phyloP scores from a whole-genome alignment of 2,797 vertebrate genomes.

The Rhyacichthys aspro region DNA sequence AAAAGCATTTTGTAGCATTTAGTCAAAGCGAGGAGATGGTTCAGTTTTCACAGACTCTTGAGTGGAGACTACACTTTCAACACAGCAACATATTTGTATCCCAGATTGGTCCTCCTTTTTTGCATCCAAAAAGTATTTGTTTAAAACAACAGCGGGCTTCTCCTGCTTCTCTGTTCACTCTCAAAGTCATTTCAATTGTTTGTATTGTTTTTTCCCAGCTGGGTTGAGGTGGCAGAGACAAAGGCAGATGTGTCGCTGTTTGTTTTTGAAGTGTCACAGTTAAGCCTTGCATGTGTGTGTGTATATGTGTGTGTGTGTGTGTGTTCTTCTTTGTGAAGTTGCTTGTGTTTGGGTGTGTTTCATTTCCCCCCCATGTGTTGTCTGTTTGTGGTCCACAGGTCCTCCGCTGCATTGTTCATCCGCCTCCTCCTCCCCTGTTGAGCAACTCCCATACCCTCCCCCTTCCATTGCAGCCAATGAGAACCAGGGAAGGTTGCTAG shows the following conservation, averaged over 20 bases:
- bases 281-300: conserved; percentile 50
- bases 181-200: conserved; percentile 63
- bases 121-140: conserved; percentile 30
- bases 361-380: conserved; percentile 81
- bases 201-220: conserved; percentile 62
- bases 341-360: conserved; percentile 76
- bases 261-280: conserved; percentile 71
- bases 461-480: conserved; percentile 92
- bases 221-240: conserved; percentile 62
- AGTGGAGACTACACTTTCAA: not conserved
- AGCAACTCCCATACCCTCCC: conserved; percentile 92
- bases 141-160: conserved; percentile 36
- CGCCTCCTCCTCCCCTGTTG: conserved; percentile 88
- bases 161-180: conserved; percentile 49
- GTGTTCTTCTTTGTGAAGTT: conserved; percentile 61
- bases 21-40: not conserved
- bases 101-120: conserved; percentile 11
- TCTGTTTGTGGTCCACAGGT: conserved; percentile 95
- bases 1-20: conserved; percentile 1
- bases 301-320: conserved; percentile 31
- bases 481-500: conserved; percentile 95
- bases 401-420: conserved; percentile 94
- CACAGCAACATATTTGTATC: conserved; percentile 21
- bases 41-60: not conserved
- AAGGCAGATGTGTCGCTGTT: conserved; percentile 75